These are phyloP conservation scores for Leptopilina drosophilae DNA, from an alignment of 2,888 invertebrate species.

Conservation along the genomic window DNA sequence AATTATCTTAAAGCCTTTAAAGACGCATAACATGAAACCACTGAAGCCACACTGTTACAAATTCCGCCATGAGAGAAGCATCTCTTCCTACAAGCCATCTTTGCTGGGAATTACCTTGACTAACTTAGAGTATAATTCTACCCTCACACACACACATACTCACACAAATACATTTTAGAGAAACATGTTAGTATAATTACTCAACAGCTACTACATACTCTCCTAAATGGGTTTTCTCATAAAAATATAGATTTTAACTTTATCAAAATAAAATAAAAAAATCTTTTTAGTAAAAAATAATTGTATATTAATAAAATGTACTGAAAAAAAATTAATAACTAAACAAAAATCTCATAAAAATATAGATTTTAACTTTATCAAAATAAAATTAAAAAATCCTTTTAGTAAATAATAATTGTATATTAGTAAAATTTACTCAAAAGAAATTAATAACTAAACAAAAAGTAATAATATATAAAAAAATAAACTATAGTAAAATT, in stretches of 20 bases:
- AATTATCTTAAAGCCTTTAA: slow-evolving; percentile 33
- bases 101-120: slow-evolving; percentile 47
- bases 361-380: too few species aligned
- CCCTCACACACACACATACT: slow-evolving; percentile 39
- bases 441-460: too few species aligned
- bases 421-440: too few species aligned
- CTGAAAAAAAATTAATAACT: too few species aligned
- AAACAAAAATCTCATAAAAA: too few species aligned
- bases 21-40: slow-evolving; percentile 22
- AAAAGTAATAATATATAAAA: too few species aligned
- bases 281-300: too few species aligned
- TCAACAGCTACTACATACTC: not conserved
- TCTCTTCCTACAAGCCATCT: slow-evolving; percentile 48
- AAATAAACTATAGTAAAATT: too few species aligned
- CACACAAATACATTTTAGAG: not conserved
- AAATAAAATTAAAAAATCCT: too few species aligned
- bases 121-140: slow-evolving; percentile 37
- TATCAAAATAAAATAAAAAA: not conserved
- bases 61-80: slow-evolving; percentile 44
- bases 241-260: not conserved
- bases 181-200: slow-evolving; percentile 12
- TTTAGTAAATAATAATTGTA: too few species aligned
- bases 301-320: too few species aligned
- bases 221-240: not conserved
- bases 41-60: slow-evolving; percentile 40